Base-by-base conservation (phyloP, 2,113 vertebrate genomes). In the Platycercus adscitus region DNA sequence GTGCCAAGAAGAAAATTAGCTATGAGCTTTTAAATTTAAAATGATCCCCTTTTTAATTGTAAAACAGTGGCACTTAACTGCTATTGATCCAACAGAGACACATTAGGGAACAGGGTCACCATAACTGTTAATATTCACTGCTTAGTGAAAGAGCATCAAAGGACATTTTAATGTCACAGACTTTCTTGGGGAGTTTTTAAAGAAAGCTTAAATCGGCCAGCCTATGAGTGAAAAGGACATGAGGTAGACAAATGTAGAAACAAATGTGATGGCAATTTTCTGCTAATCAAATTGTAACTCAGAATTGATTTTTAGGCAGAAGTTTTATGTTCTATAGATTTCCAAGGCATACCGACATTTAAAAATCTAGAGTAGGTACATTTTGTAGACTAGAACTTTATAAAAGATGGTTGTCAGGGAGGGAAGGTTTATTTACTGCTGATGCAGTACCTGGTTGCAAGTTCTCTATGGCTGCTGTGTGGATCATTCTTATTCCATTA, bases 101-200 rank as follows among this genome's bases (percentile, higher is more conserved):
- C 99, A 99, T 99, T 98, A 99, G 99, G 99, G 98, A 99, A 97
- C 98, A 97, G 99, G 99, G 99, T 99, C 99, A 98, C 99, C 99
- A 98, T 99, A 99, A 99, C 99, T 98, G 99, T 99, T 99, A 98
- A 99, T 99, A 99, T 99, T 98, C 98, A 98, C 98, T 99, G 99
- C 99, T 99, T 99, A 99, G 98, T 97, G 98, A 99, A 99, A 99
- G 98, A 98, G 99, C 99, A 99, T 99, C 99, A 99, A 99, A 99
- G 99, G 99, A 99, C 99, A 99, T 99, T 99, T 99, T 99, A 99
- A 99, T 99, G 99, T 99, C 99, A 99, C 97, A 94, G 98, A 98
- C 98, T 99, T 99, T 99, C 99, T 99, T 97, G 85, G 99, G 99
- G 99, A 99, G 99, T 99, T 99, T 99, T 98, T 98, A 99, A 98